These are phyloP conservation scores for Malacoctenus gilli DNA, from an alignment of 2,797 vertebrate species.

Conservation along the genomic window DNA sequence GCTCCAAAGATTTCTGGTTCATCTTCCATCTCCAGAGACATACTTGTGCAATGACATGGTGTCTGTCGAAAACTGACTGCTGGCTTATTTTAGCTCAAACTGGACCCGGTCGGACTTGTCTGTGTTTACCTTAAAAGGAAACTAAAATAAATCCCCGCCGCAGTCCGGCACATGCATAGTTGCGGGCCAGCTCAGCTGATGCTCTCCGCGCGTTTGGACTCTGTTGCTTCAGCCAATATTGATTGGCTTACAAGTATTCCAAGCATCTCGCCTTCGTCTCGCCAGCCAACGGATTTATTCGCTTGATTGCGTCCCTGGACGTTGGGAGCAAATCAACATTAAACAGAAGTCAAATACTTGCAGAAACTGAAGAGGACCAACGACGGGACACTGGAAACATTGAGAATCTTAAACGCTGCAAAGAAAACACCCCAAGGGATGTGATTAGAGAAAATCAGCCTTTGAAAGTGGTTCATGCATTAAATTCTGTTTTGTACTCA, in stretches of 20 bases:
- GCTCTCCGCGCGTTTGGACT: constrained; percentile 22
- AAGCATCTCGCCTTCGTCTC: constrained; percentile 22
- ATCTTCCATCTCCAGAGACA: constrained; percentile 64
- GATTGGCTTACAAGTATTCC: constrained; percentile 25
- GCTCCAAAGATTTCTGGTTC: constrained; percentile 47
- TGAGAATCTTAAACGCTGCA: no score
- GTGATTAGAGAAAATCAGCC: no score
- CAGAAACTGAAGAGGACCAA: background rate
- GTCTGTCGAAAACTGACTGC: constrained; percentile 53
- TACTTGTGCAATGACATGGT: constrained; percentile 64
- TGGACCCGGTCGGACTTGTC: constrained; percentile 39
- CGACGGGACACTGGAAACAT: no score
- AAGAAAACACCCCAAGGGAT: no score
- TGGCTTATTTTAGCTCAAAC: constrained; percentile 68
- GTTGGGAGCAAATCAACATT: background rate
- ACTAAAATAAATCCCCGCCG: constrained; percentile 38
- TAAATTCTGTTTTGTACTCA: no score
- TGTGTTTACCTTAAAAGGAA: constrained; percentile 70
- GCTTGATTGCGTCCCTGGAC: background rate
- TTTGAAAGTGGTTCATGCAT: no score
- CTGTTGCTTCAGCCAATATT: constrained; percentile 20
- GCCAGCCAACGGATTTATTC: background rate
- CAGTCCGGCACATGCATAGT: constrained; percentile 17
- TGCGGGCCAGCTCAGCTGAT: constrained; percentile 22
- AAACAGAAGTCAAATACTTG: no score